Conservation (phyloP, 2,888 invertebrate genomes). For the Brenthis daphne region DNA sequence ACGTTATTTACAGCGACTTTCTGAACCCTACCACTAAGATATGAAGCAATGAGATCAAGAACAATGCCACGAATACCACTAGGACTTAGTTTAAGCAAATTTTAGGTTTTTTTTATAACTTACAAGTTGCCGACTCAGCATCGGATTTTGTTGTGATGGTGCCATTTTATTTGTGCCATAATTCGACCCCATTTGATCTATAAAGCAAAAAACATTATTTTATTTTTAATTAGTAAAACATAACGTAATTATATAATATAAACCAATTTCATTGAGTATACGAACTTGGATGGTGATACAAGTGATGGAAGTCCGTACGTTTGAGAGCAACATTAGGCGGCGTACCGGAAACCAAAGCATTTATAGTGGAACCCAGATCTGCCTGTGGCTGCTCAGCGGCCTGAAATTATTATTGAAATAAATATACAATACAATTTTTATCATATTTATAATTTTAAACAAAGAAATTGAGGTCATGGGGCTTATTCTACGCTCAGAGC, state of each 20-base stretch:
- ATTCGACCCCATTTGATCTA: conserved; percentile 76
- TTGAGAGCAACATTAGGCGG: conserved; percentile 95
- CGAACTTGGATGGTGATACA: conserved; percentile 72
- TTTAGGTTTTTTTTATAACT: conserved; percentile 53
- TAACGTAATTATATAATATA: neutral
- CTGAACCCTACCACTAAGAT: too few relatives aligned
- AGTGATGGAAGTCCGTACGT: conserved; percentile 82
- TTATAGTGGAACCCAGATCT: conserved; percentile 86
- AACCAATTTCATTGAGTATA: conserved; percentile 28
- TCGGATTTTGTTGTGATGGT: conserved; percentile 91
- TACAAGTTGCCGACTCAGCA: conserved; percentile 93
- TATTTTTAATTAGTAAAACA: conserved; percentile 2
- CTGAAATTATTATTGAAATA: conserved; percentile 45
- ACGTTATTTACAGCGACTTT: too few relatives aligned
- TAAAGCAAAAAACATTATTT: conserved; percentile 41
- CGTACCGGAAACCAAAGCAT: conserved; percentile 91
- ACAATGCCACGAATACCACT: too few relatives aligned
- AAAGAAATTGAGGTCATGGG: neutral
- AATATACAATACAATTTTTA: neutral
- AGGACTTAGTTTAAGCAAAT: too few relatives aligned
- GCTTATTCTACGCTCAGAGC: neutral
- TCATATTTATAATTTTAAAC: neutral
- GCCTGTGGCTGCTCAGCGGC: conserved; percentile 87
- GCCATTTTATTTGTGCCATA: conserved; percentile 83
- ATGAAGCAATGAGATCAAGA: too few relatives aligned